Conservation (phyloP, 2,888 invertebrate genomes). For the Anodontia alba region DNA sequence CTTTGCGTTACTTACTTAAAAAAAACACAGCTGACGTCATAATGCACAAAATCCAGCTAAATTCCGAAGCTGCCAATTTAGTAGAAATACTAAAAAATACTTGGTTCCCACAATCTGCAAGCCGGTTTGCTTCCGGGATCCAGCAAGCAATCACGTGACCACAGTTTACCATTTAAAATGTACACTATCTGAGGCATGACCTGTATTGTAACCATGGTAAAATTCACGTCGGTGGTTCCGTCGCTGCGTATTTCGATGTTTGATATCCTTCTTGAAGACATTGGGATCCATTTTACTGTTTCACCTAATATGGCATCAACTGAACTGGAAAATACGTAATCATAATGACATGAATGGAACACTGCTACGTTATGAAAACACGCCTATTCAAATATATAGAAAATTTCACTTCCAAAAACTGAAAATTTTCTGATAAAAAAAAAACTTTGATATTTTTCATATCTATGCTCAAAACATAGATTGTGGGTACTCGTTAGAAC, state of each 20-base stretch:
- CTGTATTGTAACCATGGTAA: background rate
- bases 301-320: slow-evolving; percentile 61
- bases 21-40: background rate
- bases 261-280: slow-evolving; percentile 58
- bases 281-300: slow-evolving; percentile 62
- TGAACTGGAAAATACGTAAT: background rate
- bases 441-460: no score
- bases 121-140: background rate
- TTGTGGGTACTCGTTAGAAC: no score
- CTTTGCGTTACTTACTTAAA: no score
- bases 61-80: background rate
- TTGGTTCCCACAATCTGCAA: background rate
- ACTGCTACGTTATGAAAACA: no score
- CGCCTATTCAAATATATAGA: no score
- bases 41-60: background rate
- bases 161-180: background rate
- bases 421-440: no score
- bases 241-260: background rate
- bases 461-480: no score
- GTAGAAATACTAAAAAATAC: background rate
- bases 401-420: no score
- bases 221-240: background rate
- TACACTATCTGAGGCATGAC: slow-evolving; percentile 5
- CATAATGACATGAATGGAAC: no score
- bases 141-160: slow-evolving; percentile 4